A percentile compares a stretch with the other conserved stretches of the same genome.
phyloP scores from a whole-genome alignment of 2,797 vertebrate species.

The Octomys mimax region DNA sequence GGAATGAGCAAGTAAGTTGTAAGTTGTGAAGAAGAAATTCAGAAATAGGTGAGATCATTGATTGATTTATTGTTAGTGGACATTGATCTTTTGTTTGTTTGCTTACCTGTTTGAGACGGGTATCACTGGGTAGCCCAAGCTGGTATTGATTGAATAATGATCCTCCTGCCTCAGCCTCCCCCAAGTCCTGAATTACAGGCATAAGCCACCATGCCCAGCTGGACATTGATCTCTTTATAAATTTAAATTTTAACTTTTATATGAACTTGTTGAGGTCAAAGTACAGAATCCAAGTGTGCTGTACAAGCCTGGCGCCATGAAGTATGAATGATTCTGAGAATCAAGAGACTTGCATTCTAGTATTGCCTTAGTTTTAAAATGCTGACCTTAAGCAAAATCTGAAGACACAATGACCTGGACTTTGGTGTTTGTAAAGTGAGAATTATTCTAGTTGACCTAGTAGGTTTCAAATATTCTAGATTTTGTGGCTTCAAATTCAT shows the following conservation, averaged over 20 bases:
- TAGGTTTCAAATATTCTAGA: not conserved
- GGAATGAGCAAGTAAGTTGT: not conserved
- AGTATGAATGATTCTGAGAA: not conserved
- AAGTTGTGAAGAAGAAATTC: not conserved
- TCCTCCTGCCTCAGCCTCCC: not conserved
- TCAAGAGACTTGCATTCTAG: not conserved
- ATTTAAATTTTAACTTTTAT: conserved; percentile 58
- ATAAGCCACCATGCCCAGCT: not conserved
- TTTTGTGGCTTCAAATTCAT: not conserved
- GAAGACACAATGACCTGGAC: not conserved
- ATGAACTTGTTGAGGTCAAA: conserved; percentile 43
- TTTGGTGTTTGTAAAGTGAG: not conserved
- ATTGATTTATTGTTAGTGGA: conserved; percentile 15
- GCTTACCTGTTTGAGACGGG: not conserved
- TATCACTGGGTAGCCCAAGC: not conserved
- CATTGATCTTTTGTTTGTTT: not conserved
- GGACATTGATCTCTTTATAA: conserved; percentile 53
- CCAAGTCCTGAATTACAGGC: not conserved
- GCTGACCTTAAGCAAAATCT: not conserved
- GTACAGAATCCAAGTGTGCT: conserved; percentile 12
- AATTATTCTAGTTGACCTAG: not conserved
- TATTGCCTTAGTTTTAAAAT: not conserved
- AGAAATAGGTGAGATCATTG: not conserved
- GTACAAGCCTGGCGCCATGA: not conserved
- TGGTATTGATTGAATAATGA: not conserved